phyloP scores from a whole-genome alignment of 2,113 vertebrate species.

The Andinoacara biseriatus region DNA sequence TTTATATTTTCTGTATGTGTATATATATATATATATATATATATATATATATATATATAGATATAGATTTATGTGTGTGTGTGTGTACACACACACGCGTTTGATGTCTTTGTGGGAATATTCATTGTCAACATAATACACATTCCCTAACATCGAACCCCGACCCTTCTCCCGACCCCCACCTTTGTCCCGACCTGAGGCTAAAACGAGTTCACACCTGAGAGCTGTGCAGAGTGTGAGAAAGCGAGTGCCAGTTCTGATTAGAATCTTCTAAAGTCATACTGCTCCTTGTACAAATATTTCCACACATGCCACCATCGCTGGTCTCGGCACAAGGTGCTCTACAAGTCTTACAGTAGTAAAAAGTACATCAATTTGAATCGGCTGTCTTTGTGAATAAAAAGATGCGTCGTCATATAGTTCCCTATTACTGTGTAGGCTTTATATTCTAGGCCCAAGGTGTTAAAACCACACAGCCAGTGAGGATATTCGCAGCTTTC shows the following conservation, averaged over 20 bases:
- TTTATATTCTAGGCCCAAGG: background rate
- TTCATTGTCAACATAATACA: background rate
- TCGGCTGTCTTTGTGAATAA: background rate
- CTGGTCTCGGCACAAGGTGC: background rate
- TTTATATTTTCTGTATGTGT: too few species aligned
- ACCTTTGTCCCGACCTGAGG: background rate
- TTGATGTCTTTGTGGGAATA: background rate
- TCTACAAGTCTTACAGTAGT: background rate
- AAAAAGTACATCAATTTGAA: background rate
- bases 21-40: too few species aligned
- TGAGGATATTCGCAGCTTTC: conserved; percentile 1
- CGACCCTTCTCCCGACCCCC: background rate
- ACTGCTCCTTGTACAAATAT: background rate
- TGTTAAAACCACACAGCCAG: conserved; percentile 44
- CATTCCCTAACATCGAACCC: background rate
- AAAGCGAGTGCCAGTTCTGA: background rate
- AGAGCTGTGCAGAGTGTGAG: background rate
- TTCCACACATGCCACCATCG: background rate
- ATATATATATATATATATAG: background rate
- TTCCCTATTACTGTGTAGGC: background rate
- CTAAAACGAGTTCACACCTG: background rate
- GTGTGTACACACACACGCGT: background rate
- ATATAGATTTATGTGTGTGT: too few species aligned
- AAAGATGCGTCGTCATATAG: background rate
- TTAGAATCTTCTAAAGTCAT: background rate